phyloP scores from a whole-genome alignment of 2,888 invertebrate species.

The Fragum sueziense region DNA sequence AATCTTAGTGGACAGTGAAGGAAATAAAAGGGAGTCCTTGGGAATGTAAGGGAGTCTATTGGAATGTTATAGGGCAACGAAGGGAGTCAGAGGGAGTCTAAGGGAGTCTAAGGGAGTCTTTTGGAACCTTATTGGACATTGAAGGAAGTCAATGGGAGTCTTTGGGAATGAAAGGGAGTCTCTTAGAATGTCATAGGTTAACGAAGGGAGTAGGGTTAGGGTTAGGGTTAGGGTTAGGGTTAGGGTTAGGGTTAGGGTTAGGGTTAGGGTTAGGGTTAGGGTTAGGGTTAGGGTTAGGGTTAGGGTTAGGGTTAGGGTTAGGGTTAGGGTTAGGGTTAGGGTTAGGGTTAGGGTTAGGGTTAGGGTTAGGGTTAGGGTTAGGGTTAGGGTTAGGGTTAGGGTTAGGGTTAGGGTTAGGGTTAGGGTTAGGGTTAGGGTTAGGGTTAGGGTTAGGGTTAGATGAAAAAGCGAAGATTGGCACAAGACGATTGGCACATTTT shows the following conservation, averaged over 20 bases:
- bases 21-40: no score
- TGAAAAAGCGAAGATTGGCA: no score
- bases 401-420: slow-evolving; percentile 13
- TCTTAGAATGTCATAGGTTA: no score
- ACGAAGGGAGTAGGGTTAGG: slow-evolving; percentile 56
- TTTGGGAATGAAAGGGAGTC: no score
- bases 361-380: slow-evolving; percentile 59
- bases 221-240: slow-evolving; percentile 29
- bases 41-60: no score
- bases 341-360: slow-evolving; percentile 68
- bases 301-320: slow-evolving; percentile 63
- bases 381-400: slow-evolving; percentile 13
- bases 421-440: slow-evolving; percentile 12
- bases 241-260: slow-evolving; percentile 7
- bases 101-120: no score
- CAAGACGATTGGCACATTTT: no score
- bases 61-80: no score
- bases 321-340: slow-evolving; percentile 65
- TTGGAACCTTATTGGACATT: no score
- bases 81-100: no score
- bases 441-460: slow-evolving; percentile 17
- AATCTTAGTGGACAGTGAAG: no score
- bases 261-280: slow-evolving; percentile 61
- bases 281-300: slow-evolving; percentile 63
- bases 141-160: no score